These are phyloP conservation scores for Prosapia bicincta DNA, from an alignment of 2,888 invertebrate genomes.

Conservation along the genomic window DNA sequence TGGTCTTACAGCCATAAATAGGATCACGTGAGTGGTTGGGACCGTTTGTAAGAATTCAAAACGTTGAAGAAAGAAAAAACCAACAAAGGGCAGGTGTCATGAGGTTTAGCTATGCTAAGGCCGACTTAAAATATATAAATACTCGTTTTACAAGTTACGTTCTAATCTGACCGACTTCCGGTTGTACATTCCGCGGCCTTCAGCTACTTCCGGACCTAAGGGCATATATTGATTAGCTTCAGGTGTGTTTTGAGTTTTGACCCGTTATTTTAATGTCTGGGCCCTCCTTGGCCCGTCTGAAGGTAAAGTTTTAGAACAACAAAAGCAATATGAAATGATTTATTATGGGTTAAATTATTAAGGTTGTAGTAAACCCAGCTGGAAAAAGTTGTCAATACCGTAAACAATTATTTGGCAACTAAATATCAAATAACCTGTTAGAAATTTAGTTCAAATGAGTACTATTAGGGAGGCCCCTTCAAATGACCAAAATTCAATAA, in stretches of 20 bases:
- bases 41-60: slow-evolving; percentile 13
- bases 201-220: slow-evolving; percentile 15
- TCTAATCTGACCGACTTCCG: slow-evolving; percentile 23
- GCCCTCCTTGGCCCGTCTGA: not conserved
- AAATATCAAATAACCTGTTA: too few relatives aligned
- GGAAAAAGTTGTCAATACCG: too few relatives aligned
- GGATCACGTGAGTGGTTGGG: slow-evolving; percentile 15
- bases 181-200: slow-evolving; percentile 8
- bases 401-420: too few relatives aligned
- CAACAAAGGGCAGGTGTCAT: slow-evolving; percentile 3
- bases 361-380: too few relatives aligned
- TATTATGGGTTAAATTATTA: too few relatives aligned
- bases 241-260: slow-evolving; percentile 2
- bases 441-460: too few relatives aligned
- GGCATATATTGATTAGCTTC: not conserved
- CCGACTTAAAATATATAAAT: slow-evolving; percentile 11
- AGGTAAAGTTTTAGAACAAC: too few relatives aligned
- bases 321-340: too few relatives aligned
- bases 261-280: not conserved
- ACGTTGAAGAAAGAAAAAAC: slow-evolving; percentile 15
- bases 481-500: too few relatives aligned
- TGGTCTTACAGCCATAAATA: slow-evolving; percentile 9
- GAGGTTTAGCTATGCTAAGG: not conserved
- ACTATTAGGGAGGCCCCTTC: too few relatives aligned
- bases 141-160: slow-evolving; percentile 20